Evolutionary conservation across 2,113 vertebrate genomes (phyloP), one percentile per base, ranked within the genome.

Genomic region (Paramisgurnus dabryanus): DNA sequence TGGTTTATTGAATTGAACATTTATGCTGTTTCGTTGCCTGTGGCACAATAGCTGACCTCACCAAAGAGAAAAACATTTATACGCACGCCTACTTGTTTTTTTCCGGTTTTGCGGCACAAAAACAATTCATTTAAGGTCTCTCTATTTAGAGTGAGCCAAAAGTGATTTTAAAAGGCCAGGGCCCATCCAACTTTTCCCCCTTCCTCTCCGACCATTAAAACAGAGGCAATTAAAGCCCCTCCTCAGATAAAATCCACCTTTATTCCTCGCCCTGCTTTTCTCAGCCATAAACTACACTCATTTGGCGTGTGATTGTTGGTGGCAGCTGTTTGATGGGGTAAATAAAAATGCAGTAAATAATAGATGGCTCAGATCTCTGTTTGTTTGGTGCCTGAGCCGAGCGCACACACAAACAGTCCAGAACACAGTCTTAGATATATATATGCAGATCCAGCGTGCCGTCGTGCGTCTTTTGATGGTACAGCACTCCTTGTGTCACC

Each of bases 261-360:
- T 81, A 79, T 74, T 80, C 58, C 50, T 61, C 66, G 64, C 43
- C 68, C 65, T 82, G 80, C 78, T 81, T 70, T 53, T 80, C 70
- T 40, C 68, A 55, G 74, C 74, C 55, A 81, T 83, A 77, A 85
- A 84, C 75, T 63, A 64, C 74, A 80, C 57, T 85, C 70, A 79
- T 85, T 83, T 88, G 87, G 84, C 80, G 34, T 74, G 63, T 79
- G 80, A 86, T 67, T 81, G 79, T 84, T 72, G 79, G 80, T 84
- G 78, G 82, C 82, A 89, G 83, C 86, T 87, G 85, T 83, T 87
- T 80, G 83, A 84, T 85, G 85, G 88, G 83, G 82, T 88, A 85
- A 88, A 90, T 88, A 88, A 88, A 87, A 87, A 84, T 55, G 63
- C 64, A 79, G 50, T 87, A 86, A 89, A 91, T 90, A 84, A 90